phyloP scores from a whole-genome alignment of 2,797 vertebrate genomes.

The Propithecus deckenii region DNA sequence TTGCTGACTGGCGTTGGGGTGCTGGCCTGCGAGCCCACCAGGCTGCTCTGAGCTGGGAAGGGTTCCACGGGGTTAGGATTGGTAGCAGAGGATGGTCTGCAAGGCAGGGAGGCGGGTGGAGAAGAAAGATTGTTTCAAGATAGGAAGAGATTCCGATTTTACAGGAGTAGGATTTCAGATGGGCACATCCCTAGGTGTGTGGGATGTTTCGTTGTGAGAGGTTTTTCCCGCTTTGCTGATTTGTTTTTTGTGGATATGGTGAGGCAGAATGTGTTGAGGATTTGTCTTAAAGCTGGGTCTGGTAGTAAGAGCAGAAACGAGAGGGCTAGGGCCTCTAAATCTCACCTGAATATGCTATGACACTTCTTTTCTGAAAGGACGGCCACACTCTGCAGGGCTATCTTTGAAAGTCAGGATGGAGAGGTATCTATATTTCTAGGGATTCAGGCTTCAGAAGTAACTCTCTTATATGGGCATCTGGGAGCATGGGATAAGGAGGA shows the following conservation, averaged over 20 bases:
- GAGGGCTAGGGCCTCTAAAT: rapidly evolving
- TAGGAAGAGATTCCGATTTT: neutral
- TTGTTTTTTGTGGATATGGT: neutral
- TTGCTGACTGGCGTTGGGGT: rapidly evolving
- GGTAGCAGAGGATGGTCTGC: neutral
- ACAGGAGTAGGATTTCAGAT: neutral
- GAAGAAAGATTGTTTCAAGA: neutral
- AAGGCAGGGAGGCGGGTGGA: rapidly evolving
- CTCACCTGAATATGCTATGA: neutral
- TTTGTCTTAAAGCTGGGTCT: neutral
- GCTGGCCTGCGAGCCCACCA: rapidly evolving
- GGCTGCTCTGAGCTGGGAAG: neutral
- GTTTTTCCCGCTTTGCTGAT: neutral
- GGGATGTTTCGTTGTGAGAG: neutral
- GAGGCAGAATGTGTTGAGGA: neutral
- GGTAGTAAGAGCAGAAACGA: neutral
- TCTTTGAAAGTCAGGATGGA: neutral
- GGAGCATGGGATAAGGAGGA: neutral
- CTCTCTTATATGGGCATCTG: neutral
- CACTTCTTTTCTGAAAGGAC: neutral
- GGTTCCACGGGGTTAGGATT: neutral
- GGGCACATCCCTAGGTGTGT: rapidly evolving
- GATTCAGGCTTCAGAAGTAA: neutral
- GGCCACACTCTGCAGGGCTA: neutral
- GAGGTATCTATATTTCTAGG: neutral